phyloP scores from a whole-genome alignment of 1,140 invertebrate genomes.

The Calliphora vicina region DNA sequence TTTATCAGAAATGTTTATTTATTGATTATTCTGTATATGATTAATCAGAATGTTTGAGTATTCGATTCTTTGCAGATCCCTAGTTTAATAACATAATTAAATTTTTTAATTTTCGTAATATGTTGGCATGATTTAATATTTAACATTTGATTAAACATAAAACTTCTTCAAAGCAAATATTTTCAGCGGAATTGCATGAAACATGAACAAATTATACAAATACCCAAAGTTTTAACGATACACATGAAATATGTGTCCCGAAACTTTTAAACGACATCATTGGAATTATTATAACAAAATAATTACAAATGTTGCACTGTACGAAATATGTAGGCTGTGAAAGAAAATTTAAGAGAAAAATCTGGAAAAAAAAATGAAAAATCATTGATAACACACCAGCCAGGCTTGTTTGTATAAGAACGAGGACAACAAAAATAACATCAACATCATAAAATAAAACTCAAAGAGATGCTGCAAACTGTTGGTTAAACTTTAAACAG shows the following conservation, averaged over 20 bases:
- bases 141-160: too few species aligned
- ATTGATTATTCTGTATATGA: too few species aligned
- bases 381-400: neutral
- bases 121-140: too few species aligned
- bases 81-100: too few species aligned
- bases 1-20: too few species aligned
- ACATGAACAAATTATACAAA: neutral
- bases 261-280: neutral
- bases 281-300: neutral
- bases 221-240: neutral
- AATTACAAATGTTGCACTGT: neutral
- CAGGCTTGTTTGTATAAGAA: neutral
- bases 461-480: neutral
- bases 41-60: too few species aligned
- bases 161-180: too few species aligned
- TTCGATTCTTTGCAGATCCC: too few species aligned
- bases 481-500: conserved; percentile 15
- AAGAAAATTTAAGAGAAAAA: neutral
- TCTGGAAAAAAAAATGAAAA: neutral
- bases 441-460: neutral
- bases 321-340: neutral
- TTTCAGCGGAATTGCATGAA: neutral
- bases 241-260: neutral
- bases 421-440: neutral
- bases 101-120: too few species aligned